Conservation (phyloP, 2,797 vertebrate species). For the Cyclura pinguis region DNA sequence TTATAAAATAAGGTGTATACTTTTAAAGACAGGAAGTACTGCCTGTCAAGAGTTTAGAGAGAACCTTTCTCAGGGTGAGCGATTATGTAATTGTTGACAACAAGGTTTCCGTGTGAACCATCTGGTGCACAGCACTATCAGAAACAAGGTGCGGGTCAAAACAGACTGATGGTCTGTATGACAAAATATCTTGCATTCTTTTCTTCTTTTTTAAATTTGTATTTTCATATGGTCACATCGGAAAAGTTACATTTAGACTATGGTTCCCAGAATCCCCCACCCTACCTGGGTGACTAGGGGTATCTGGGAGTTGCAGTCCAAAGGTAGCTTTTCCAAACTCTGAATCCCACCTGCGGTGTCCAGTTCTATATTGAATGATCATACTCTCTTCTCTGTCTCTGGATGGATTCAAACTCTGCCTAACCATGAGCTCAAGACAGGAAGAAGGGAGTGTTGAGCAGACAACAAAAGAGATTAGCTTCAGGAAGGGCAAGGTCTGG, state of each 20-base stretch:
- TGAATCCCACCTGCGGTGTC: background rate
- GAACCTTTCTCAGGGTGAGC: background rate
- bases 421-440: background rate
- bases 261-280: background rate
- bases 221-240: too few species aligned
- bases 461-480: slow-evolving; percentile 24
- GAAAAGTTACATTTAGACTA: too few species aligned
- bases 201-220: too few species aligned
- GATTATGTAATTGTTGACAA: slow-evolving; percentile 8
- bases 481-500: background rate
- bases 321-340: background rate
- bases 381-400: background rate
- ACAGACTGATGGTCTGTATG: background rate
- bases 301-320: background rate
- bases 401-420: background rate
- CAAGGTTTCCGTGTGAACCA: slow-evolving; percentile 16
- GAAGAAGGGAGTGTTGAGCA: background rate
- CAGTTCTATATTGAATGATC: background rate
- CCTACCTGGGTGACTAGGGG: background rate
- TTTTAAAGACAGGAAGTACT: slow-evolving; percentile 32
- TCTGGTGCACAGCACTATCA: background rate
- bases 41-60: background rate
- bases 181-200: background rate
- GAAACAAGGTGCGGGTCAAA: background rate
- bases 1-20: background rate